Evolutionary conservation across 1,140 invertebrate species (phyloP).

Genomic region (Galleria mellonella): DNA sequence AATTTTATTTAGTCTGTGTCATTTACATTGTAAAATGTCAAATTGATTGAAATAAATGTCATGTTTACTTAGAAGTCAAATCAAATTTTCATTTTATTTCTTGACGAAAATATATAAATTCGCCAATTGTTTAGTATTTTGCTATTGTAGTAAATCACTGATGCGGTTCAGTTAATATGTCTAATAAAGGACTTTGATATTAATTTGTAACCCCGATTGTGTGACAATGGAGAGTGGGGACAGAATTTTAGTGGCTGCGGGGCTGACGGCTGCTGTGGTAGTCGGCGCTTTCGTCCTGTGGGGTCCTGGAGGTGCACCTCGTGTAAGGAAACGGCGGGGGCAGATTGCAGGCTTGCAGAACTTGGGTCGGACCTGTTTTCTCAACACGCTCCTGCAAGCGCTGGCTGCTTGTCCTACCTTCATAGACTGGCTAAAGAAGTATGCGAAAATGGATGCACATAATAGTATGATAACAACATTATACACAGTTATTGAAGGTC

Average conservation of each 20-base stretch:
- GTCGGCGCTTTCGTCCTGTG: constrained; percentile 86
- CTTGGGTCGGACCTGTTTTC: constrained; percentile 90
- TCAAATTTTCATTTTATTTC: too few relatives aligned
- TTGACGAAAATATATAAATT: too few relatives aligned
- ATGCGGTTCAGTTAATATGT: too few relatives aligned
- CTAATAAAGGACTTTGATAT: too few relatives aligned
- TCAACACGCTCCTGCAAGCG: constrained; percentile 90
- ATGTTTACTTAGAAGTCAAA: too few relatives aligned
- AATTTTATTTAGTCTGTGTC: too few relatives aligned
- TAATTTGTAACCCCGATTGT: background rate
- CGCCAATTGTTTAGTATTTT: too few relatives aligned
- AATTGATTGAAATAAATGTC: too few relatives aligned
- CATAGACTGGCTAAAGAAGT: constrained; percentile 85
- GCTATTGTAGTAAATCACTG: too few relatives aligned
- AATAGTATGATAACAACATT: constrained; percentile 79
- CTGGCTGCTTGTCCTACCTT: constrained; percentile 88
- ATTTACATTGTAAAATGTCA: too few relatives aligned
- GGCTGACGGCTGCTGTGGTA: constrained; percentile 83
- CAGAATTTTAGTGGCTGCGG: constrained; percentile 80
- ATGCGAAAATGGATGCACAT: constrained; percentile 73
- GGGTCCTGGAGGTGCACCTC: constrained; percentile 79
- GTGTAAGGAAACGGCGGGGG: constrained; percentile 76
- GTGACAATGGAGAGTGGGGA: constrained; percentile 78
- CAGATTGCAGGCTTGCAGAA: constrained; percentile 87
- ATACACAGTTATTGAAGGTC: constrained; percentile 79